phyloP scores from a whole-genome alignment of 37 sponge, comb jelly and placozoan species.

The Aplysina aerophoba region DNA sequence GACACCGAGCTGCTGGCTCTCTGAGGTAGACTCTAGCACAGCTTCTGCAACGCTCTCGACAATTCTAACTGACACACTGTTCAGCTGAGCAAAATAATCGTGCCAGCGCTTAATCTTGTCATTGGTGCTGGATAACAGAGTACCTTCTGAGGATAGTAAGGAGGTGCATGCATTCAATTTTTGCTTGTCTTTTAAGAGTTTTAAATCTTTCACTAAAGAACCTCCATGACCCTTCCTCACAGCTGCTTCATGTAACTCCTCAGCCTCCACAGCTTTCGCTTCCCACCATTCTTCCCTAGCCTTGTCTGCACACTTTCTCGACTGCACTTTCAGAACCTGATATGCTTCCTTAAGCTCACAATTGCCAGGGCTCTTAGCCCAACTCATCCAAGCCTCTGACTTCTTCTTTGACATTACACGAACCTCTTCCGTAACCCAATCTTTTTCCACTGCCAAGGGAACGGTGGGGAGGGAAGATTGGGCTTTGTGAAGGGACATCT shows the following conservation, averaged over 20 bases:
- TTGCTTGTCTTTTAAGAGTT: background rate
- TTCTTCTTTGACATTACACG: background rate
- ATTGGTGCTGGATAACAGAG: background rate
- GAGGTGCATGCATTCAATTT: background rate
- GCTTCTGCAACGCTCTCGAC: no score
- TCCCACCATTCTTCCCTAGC: conserved; percentile 36
- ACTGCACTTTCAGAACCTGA: background rate
- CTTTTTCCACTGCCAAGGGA: background rate
- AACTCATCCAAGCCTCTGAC: background rate
- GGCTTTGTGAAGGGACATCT: background rate
- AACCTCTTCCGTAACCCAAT: background rate
- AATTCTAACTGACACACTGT: background rate
- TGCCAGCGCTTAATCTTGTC: background rate
- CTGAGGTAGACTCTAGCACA: background rate
- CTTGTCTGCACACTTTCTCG: conserved; percentile 11
- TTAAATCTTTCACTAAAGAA: conserved; percentile 5
- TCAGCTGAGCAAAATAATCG: background rate
- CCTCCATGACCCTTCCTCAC: background rate
- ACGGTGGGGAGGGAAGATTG: background rate
- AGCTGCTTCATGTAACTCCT: background rate
- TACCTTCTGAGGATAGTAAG: background rate
- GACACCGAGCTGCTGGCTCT: no score
- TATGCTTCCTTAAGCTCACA: background rate
- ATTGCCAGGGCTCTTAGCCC: background rate
- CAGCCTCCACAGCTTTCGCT: conserved; percentile 12